Evolutionary conservation across 1,140 invertebrate genomes (phyloP), one percentile per base, ranked within the genome.

Genomic region (Akabosia matsudoensis): DNA sequence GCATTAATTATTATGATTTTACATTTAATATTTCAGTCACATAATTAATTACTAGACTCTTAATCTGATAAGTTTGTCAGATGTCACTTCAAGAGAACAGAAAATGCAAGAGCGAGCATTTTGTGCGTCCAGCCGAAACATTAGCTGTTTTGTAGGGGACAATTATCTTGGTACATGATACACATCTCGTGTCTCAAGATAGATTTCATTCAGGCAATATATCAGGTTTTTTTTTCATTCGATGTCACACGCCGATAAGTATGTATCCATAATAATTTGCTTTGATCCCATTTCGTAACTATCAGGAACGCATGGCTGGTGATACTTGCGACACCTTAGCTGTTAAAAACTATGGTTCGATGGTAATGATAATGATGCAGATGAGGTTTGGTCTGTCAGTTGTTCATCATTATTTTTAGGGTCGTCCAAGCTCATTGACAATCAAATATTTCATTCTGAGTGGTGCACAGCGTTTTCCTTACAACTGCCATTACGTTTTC

Each of bases 51-150:
- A 31, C 30, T 4, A 4, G 1, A 30, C 18, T 45, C 37, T 67
- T 67, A 67, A 67, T 67, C 31, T 67, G 24, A 67, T 67, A 30
- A 67, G 7, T 28, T 67, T 67, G 61, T 67, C 61, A 67, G 24
- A 67, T 67, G 61, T 67, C 61, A 67, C 61, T 30, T 30, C n/a
- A 7, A 30, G 3, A 67, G 4, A 67, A 3, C 18, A 18, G 37
- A 10, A 45, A n/a, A 61, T 61, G n/a, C 37, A 45, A 18, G 37
- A n/a, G n/a, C n/a, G n/a, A n/a, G n/a, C n/a, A n/a, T n/a, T n/a
- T n/a, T 45, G 7, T 45, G 18, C 37, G 18, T 45, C 18, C 37
- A 45, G 37, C 18, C 37, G 37, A 45, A 18, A 45, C 18, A 7
- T 45, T 45, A 7, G 37, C 7, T 7, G 18, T 45, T 45, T 45